phyloP scores from a whole-genome alignment of 2,113 vertebrate species.

The Burhinus oedicnemus region DNA sequence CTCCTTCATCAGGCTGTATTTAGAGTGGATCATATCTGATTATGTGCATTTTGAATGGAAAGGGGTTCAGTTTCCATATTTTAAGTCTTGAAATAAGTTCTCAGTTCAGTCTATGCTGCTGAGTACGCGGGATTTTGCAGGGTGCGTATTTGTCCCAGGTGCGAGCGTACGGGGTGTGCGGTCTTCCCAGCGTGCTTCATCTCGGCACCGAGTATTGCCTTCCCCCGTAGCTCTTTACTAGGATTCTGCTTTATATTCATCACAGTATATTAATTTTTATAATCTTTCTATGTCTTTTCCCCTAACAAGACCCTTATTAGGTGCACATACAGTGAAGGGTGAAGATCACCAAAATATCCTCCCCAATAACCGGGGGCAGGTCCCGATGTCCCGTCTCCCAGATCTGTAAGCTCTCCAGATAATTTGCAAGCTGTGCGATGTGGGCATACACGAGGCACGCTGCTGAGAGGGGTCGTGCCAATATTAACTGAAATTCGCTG shows the following conservation, averaged over 20 bases:
- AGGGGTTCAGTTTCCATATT: neutral
- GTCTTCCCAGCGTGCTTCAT: neutral
- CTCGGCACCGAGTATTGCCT: neutral
- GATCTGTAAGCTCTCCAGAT: neutral
- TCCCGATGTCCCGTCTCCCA: neutral
- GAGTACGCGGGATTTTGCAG: neutral
- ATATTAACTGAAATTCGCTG: fast-evolving
- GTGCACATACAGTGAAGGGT: neutral
- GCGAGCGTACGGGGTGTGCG: fast-evolving
- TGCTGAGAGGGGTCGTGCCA: neutral
- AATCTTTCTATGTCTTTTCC: neutral
- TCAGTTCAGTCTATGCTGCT: neutral
- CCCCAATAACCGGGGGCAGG: fast-evolving
- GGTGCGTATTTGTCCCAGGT: neutral
- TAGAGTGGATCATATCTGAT: neutral
- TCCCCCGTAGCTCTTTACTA: neutral
- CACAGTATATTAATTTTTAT: neutral
- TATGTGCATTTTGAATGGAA: neutral
- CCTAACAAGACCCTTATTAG: neutral
- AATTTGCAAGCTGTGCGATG: neutral
- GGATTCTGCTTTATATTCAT: neutral
- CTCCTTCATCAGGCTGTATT: neutral
- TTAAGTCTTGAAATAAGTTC: neutral
- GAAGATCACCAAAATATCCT: neutral
- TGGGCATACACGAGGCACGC: fast-evolving